Percentiles rank a stretch among this genome's conserved stretches.
These are phyloP conservation scores for Sphaerophoria rueppellii DNA, from an alignment of 2,888 invertebrate species.

Conservation along the genomic window DNA sequence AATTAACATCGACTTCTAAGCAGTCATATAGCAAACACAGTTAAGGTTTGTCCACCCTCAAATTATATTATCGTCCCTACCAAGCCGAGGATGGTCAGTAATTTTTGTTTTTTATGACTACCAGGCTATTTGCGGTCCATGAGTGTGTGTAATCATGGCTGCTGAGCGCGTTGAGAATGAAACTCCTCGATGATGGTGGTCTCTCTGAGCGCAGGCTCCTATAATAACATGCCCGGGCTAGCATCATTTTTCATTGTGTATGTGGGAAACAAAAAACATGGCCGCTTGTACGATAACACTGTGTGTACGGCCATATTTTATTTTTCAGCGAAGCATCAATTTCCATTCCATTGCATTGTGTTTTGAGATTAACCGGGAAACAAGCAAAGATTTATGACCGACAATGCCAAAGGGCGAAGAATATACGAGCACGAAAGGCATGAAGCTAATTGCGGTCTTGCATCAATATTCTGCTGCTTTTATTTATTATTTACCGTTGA, in stretches of 20 bases:
- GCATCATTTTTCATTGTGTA: neutral
- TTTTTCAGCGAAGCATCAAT: constrained; percentile 12
- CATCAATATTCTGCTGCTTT: constrained; percentile 43
- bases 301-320: constrained; percentile 16
- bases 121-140: constrained; percentile 26
- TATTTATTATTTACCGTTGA: constrained; percentile 33
- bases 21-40: neutral
- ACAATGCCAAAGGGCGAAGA: constrained; percentile 25
- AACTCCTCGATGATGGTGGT: constrained; percentile 31
- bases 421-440: constrained; percentile 7
- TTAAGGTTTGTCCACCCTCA: neutral
- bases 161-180: constrained; percentile 12
- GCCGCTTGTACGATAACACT: constrained; percentile 37
- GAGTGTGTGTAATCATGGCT: constrained; percentile 54
- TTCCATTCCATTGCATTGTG: constrained; percentile 8
- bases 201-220: constrained; percentile 51
- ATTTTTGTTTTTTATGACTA: constrained; percentile 2
- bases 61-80: constrained; percentile 16
- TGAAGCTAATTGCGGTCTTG: constrained; percentile 63
- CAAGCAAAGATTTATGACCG: constrained; percentile 63
- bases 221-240: constrained; percentile 8
- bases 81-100: neutral
- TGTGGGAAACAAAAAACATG: constrained; percentile 46
- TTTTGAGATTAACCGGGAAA: constrained; percentile 56
- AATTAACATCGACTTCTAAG: neutral